Evolutionary conservation across 2,888 invertebrate genomes (phyloP), one percentile per base, ranked within the genome.

Genomic region (Eristalis pertinax): DNA sequence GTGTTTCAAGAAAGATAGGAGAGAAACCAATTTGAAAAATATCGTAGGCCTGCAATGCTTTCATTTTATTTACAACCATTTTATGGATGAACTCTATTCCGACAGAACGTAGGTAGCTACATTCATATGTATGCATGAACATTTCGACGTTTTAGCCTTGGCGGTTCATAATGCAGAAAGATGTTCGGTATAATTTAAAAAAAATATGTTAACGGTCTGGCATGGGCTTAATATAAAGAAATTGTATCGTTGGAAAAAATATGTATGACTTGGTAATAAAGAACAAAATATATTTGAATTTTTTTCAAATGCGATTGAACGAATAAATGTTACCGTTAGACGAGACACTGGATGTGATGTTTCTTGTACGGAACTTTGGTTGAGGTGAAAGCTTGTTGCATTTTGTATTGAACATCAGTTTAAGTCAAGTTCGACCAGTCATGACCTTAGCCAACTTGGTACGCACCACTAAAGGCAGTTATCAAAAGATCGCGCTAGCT

Each of bases 51-150:
- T 41, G 22, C 15, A 41, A 22, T n/a, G 35, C 60, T 70, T 32
- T 24, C 24, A 26, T 70, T 70, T 58, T 70, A 70, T 70, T 58
- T 70, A 70, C 60, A 60, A 11, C 60, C 58, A 70, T 70, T 70
- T 38, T 70, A 70, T 70, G 26, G n/a, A 38, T 35, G 22, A 56
- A 69, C 32, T 58, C 15, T 38, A 50, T 50, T 50, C 50, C 8
- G 50, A 19, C 19, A 50, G 7, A 50, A 19, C 19, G 50, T 50
- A 50, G 50, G 50, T 50, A 50, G 50, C 19, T 19, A 19, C 50
- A 19, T 50, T 50, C 50, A 50, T 50, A 50, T 50, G 43, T 15
- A 50, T 50, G 26, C 26, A 26, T 26, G 43, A 43, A 43, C 43
- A n/a, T 15, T 5, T 43, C 15, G n/a, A n/a, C n/a, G 19, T 19